A percentile compares a stretch with the other conserved stretches of the same genome.
These are phyloP conservation scores for Forpus xanthops DNA, from an alignment of 2,797 vertebrate genomes.

Conservation along the genomic window DNA sequence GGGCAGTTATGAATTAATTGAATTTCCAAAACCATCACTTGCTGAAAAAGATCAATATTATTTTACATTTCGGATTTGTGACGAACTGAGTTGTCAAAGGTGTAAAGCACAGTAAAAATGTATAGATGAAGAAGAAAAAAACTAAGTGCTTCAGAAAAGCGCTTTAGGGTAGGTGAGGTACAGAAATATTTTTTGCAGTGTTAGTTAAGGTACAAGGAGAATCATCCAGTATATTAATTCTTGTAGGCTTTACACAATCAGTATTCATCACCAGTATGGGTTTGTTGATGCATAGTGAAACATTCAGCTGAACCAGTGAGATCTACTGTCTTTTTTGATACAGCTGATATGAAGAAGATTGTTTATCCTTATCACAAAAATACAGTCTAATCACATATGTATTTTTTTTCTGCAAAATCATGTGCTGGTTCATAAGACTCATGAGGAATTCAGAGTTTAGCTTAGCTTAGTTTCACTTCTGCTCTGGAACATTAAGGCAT, in stretches of 20 bases:
- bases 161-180: background rate
- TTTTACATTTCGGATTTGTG: background rate
- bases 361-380: background rate
- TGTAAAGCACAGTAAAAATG: background rate
- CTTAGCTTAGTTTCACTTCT: background rate
- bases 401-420: background rate
- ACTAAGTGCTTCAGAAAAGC: background rate
- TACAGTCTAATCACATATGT: background rate
- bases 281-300: background rate
- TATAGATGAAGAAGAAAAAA: background rate
- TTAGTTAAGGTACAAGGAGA: background rate
- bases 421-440: background rate
- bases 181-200: background rate
- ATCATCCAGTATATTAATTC: background rate
- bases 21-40: background rate
- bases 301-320: background rate
- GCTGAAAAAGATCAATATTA: background rate
- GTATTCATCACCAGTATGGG: background rate
- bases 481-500: background rate
- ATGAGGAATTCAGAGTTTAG: background rate
- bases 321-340: background rate
- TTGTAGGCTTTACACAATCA: background rate
- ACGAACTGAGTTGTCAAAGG: background rate
- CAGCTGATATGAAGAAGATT: background rate
- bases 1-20: background rate